Evolutionary conservation across 2,888 invertebrate genomes (phyloP).

Genomic region (Apamea crenata): DNA sequence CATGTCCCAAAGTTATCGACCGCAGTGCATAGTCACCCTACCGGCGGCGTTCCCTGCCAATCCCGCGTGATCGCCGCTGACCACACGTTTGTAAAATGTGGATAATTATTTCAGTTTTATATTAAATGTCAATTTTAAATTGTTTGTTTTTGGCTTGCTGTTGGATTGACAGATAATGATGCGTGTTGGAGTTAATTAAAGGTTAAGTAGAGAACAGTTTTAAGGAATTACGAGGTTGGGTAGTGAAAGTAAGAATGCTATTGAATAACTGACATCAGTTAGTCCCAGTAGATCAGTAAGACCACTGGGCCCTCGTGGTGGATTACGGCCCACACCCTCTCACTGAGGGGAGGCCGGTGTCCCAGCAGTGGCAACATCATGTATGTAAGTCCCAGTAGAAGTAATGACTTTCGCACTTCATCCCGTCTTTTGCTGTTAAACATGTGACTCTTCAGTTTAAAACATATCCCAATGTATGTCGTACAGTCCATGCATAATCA

Average conservation of each 20-base stretch:
- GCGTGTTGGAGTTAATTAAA: neutral
- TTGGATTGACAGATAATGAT: constrained; percentile 15
- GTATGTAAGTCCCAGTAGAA: too few species aligned
- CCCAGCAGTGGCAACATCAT: neutral
- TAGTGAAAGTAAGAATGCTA: neutral
- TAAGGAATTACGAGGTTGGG: neutral
- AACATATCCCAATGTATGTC: too few species aligned
- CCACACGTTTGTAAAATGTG: constrained; percentile 72
- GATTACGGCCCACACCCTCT: too few species aligned
- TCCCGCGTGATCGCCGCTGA: constrained; percentile 71
- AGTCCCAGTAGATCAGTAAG: neutral
- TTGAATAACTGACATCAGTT: neutral
- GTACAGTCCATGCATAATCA: neutral
- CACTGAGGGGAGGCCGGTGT: too few species aligned
- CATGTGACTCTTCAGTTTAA: too few species aligned
- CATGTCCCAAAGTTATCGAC: constrained; percentile 22
- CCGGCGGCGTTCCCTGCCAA: constrained; percentile 68
- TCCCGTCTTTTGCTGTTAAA: too few species aligned
- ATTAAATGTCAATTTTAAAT: constrained; percentile 49
- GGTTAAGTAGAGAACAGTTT: neutral
- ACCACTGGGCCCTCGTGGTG: neutral
- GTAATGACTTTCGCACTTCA: too few species aligned
- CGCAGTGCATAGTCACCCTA: constrained; percentile 58
- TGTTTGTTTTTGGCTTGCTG: constrained; percentile 28
- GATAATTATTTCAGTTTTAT: constrained; percentile 69